phyloP scores from a whole-genome alignment of 2,797 vertebrate species.

The Nothura maculosa region DNA sequence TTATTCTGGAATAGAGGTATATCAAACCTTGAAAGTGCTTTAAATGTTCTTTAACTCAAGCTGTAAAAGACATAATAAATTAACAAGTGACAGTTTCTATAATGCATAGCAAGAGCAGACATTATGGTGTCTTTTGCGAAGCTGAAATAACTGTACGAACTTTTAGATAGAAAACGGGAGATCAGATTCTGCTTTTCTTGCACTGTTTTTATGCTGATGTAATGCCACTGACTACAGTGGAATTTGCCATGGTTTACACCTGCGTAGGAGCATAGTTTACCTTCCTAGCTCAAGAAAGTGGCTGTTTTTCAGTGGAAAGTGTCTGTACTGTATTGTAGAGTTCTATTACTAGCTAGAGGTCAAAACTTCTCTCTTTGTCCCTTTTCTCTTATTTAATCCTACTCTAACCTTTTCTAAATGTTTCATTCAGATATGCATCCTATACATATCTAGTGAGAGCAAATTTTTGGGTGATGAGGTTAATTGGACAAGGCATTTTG shows the following conservation, averaged over 20 bases:
- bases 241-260: background rate
- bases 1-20: background rate
- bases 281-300: background rate
- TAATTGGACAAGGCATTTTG: background rate
- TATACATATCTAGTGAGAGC: accelerated
- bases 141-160: background rate
- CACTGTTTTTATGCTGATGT: background rate
- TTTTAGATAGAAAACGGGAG: background rate
- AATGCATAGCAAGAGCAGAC: slow-evolving; percentile 19
- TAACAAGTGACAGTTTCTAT: slow-evolving; percentile 19
- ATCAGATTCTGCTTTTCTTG: background rate
- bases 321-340: background rate
- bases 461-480: background rate
- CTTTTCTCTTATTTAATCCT: background rate
- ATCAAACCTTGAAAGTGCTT: slow-evolving; percentile 24
- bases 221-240: background rate
- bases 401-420: background rate
- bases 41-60: slow-evolving; percentile 45
- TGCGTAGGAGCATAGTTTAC: background rate
- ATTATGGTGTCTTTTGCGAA: background rate
- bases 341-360: background rate
- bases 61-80: slow-evolving; percentile 43
- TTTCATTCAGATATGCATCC: background rate
- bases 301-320: background rate
- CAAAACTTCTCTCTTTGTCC: background rate